Percentiles rank a stretch among this genome's conserved stretches.
Evolutionary conservation across 1,140 invertebrate genomes (phyloP).

Genomic region (Papilio dardanus): DNA sequence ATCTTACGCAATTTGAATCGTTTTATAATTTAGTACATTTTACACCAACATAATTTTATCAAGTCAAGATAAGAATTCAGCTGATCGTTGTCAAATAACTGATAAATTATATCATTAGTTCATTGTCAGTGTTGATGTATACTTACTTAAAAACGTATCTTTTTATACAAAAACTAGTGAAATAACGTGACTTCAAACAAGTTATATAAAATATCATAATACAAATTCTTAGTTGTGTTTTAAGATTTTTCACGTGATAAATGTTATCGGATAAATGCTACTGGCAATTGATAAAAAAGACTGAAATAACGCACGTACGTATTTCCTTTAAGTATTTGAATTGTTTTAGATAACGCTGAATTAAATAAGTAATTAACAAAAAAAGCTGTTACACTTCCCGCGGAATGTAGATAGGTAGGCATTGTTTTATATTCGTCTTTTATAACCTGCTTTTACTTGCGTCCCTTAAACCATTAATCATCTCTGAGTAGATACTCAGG

Average conservation of each 20-base stretch:
- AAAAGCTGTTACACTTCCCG: background rate
- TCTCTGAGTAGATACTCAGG: no score
- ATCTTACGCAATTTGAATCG: no score
- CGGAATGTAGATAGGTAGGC: background rate
- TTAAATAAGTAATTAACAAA: background rate
- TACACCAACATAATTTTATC: background rate
- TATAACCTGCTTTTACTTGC: no score
- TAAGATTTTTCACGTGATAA: constrained; percentile 8
- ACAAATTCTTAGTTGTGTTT: background rate
- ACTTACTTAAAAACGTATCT: background rate
- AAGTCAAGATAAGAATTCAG: constrained; percentile 3
- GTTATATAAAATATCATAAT: background rate
- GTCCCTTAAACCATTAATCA: no score
- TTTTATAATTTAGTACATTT: background rate
- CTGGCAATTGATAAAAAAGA: constrained; percentile 8
- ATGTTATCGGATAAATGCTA: background rate
- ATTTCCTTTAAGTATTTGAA: background rate
- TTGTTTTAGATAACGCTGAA: background rate
- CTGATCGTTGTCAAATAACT: constrained; percentile 6
- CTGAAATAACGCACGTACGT: background rate
- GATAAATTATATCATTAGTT: constrained; percentile 2
- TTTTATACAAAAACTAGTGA: no score
- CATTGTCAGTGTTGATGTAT: background rate
- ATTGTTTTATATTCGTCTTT: no score
- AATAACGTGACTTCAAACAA: no score